Evolutionary conservation across 2,888 invertebrate genomes (phyloP).

Genomic region (Epirrhoe tristata): DNA sequence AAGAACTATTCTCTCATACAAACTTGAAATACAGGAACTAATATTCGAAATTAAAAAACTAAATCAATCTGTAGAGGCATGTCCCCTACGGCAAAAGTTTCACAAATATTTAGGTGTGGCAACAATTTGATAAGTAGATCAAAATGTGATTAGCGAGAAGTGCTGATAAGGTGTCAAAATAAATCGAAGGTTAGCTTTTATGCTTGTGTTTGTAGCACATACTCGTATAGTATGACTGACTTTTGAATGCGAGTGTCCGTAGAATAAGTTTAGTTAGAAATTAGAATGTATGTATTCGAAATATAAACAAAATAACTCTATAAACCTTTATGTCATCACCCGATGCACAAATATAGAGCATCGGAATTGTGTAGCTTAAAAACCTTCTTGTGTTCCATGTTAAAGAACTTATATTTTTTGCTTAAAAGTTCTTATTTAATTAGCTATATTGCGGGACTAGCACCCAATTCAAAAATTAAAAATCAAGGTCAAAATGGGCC

Average conservation of each 20-base stretch:
- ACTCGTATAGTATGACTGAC: not conserved
- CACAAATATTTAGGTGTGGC: slow-evolving; percentile 39
- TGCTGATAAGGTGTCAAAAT: slow-evolving; percentile 41
- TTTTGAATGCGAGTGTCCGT: slow-evolving; percentile 21
- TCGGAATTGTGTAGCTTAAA: too few species aligned
- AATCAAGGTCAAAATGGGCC: too few species aligned
- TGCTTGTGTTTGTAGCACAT: not conserved
- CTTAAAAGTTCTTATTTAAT: too few species aligned
- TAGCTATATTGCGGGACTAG: too few species aligned
- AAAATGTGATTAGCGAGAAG: slow-evolving; percentile 34
- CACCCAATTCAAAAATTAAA: too few species aligned
- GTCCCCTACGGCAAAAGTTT: slow-evolving; percentile 41
- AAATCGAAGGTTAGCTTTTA: slow-evolving; percentile 33
- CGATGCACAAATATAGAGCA: too few species aligned
- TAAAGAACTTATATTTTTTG: too few species aligned
- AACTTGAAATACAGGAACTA: slow-evolving; percentile 22
- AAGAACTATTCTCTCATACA: not conserved
- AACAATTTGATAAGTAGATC: slow-evolving; percentile 24
- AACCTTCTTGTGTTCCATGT: too few species aligned
- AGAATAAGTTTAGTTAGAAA: not conserved
- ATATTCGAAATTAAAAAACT: slow-evolving; percentile 15
- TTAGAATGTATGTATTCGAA: too few species aligned
- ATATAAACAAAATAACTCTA: too few species aligned
- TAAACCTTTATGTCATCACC: too few species aligned
- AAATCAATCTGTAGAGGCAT: slow-evolving; percentile 35